Evolutionary conservation across 2,797 vertebrate genomes (phyloP), one percentile per base, ranked within the genome.

Genomic region (Dryobates pubescens): DNA sequence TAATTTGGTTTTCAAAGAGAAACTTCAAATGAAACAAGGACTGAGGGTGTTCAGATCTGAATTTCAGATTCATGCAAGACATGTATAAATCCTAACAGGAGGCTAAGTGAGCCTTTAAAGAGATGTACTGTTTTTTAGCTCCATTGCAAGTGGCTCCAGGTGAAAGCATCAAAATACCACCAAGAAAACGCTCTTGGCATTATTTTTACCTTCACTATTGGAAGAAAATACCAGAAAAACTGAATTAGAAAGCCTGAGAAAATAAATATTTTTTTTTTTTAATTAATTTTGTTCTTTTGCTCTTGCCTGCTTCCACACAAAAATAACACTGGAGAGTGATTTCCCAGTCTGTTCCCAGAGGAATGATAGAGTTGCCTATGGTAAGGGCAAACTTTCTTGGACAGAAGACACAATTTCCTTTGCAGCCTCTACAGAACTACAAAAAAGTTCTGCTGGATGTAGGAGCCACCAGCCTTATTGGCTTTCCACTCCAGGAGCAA

Each of bases 361-460:
- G 82, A 93, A 82, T 1, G 17, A 82, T 45, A 88, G 71, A 65
- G 51, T 86, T 95, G 91, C 80, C 94, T 93, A 91, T 0, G 2
- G 68, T 82, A 82, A 84, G 87, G 89, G 82, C 80, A 94, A 94
- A 80, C 41, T 93, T 91, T 81, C 69, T 93, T 93, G 85, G 82
- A 84, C 38, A 72, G 58, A 47, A 93, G 87, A 92, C 74, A 95
- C 79, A 92, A 92, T 91, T 95, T 96, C 85, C 91, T 95, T 64
- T 94, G 71, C 84, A 86, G 82, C 85, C 71, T 89, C 89, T 79
- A 63, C 74, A 92, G 77, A 88, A 86, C 86, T 88, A 90, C 90
- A 94, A 88, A 95, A 93, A 82, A 0, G 6, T 51, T 76, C 51
- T 91, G 77, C 73, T 94, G 92, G 70, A 94, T 70, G 24, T 71